A percentile compares a stretch with the other conserved stretches of the same genome.
Conservation (phyloP, 2,888 invertebrate species). For the Laspeyria flexula region DNA sequence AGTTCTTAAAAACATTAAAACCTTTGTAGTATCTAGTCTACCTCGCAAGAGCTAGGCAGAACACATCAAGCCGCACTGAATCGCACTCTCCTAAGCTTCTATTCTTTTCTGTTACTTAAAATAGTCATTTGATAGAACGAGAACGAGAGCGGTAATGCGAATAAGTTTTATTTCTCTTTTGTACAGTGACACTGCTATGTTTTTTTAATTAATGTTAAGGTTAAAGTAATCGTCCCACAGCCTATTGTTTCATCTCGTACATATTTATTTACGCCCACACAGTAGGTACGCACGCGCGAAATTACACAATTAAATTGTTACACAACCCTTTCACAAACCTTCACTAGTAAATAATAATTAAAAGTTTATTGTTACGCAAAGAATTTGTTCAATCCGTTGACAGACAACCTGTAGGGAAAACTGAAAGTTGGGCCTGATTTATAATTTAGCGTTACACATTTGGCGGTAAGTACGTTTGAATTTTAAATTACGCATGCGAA, state of each 20-base stretch:
- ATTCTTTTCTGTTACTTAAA: too few species aligned
- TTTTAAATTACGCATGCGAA: too few species aligned
- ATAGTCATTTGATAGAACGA: too few species aligned
- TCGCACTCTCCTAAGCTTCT: too few species aligned
- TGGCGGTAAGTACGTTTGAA: too few species aligned
- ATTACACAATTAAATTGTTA: slow-evolving; percentile 55
- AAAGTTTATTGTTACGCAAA: slow-evolving; percentile 5
- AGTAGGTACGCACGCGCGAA: slow-evolving; percentile 37
- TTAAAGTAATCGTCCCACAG: slow-evolving; percentile 62
- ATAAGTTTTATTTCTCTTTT: not conserved
- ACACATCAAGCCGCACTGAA: too few species aligned
- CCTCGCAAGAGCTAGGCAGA: too few species aligned
- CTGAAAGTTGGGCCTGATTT: not conserved
- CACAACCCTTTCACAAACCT: slow-evolving; percentile 38
- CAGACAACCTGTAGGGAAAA: not conserved
- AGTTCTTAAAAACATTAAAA: too few species aligned
- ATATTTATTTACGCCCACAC: slow-evolving; percentile 56
- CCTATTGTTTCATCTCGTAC: slow-evolving; percentile 62
- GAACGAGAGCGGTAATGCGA: too few species aligned
- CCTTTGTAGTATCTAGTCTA: too few species aligned
- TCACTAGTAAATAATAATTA: slow-evolving; percentile 31
- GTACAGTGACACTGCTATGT: not conserved
- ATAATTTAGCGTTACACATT: too few species aligned
- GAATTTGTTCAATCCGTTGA: not conserved
- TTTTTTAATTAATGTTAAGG: slow-evolving; percentile 22